Percentiles rank a stretch among this genome's conserved stretches.
phyloP scores from a whole-genome alignment of 2,888 invertebrate genomes.

The Leptogaster cylindrica region DNA sequence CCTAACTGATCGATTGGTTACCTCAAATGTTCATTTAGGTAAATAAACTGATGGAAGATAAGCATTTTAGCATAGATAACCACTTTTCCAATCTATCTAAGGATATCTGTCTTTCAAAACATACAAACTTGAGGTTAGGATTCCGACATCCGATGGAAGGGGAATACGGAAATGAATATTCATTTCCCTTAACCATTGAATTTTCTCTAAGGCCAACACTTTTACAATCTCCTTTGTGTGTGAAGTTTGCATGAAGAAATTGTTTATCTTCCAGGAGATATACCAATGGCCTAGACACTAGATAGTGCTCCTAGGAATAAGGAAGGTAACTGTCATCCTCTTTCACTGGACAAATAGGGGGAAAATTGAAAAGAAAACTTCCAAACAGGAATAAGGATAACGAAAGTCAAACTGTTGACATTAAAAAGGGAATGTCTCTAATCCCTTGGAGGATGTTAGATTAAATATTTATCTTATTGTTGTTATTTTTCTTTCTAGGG shows the following conservation, averaged over 20 bases:
- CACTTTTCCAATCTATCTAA: neutral
- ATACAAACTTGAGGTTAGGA: neutral
- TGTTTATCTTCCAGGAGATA: conserved; percentile 35
- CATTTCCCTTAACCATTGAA: conserved; percentile 18
- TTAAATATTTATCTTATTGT: conserved; percentile 25
- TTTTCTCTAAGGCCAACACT: neutral
- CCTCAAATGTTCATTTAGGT: neutral
- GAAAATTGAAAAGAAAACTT: conserved; percentile 9
- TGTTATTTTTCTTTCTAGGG: no score
- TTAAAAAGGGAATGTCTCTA: no score
- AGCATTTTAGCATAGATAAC: neutral
- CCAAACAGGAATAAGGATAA: conserved; percentile 9
- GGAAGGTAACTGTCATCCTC: neutral
- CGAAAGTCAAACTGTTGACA: conserved; percentile 33
- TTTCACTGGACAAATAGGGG: conserved; percentile 6
- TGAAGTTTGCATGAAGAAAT: conserved; percentile 17
- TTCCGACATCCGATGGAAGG: neutral
- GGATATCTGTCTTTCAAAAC: neutral
- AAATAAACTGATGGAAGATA: neutral
- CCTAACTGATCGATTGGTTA: conserved; percentile 25
- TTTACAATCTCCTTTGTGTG: conserved; percentile 17
- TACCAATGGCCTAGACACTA: neutral
- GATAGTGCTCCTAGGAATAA: neutral
- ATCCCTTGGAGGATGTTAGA: no score
- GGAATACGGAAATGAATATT: conserved; percentile 14